A percentile compares a stretch with the other conserved stretches of the same genome.
Conservation (phyloP, 64 coral and sea anemone species). For the Astreopora myriophthalma region DNA sequence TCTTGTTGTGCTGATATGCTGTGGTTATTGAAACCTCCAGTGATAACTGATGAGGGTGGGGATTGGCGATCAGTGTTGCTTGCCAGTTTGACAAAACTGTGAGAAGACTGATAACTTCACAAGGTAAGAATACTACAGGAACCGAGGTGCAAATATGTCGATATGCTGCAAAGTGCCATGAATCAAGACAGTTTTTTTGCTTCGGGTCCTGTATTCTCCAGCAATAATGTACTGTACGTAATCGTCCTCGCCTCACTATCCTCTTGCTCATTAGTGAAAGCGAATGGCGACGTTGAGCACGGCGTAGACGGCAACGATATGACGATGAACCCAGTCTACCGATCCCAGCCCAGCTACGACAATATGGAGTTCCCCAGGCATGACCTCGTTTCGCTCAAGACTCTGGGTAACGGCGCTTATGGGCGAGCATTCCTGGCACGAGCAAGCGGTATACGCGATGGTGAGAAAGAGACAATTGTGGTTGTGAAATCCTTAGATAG, state of each 20-base stretch:
- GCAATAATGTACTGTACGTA: too few species aligned
- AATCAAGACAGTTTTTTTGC: neutral
- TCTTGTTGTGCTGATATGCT: too few species aligned
- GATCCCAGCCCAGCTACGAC: slow-evolving; percentile 67
- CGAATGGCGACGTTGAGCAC: slow-evolving; percentile 72
- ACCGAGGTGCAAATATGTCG: too few species aligned
- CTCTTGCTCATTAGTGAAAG: neutral
- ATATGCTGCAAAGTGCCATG: too few species aligned
- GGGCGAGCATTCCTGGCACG: slow-evolving; percentile 85
- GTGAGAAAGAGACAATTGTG: slow-evolving; percentile 90
- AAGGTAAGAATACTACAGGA: too few species aligned
- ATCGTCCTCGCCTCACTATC: too few species aligned
- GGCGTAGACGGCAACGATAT: slow-evolving; percentile 61
- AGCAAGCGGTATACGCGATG: slow-evolving; percentile 88
- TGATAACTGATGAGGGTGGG: too few species aligned
- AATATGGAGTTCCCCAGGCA: slow-evolving; percentile 92
- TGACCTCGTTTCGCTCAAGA: slow-evolving; percentile 84
- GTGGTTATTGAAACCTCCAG: too few species aligned
- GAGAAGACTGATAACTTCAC: too few species aligned
- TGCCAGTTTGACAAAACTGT: too few species aligned
- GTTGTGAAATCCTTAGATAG: slow-evolving; percentile 86
- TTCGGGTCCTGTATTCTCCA: too few species aligned
- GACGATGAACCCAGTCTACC: slow-evolving; percentile 66
- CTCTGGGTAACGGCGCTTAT: slow-evolving; percentile 88
- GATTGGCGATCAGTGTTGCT: too few species aligned